Evolutionary conservation across 1,140 invertebrate genomes (phyloP).

Genomic region (Drosophila burlai): DNA sequence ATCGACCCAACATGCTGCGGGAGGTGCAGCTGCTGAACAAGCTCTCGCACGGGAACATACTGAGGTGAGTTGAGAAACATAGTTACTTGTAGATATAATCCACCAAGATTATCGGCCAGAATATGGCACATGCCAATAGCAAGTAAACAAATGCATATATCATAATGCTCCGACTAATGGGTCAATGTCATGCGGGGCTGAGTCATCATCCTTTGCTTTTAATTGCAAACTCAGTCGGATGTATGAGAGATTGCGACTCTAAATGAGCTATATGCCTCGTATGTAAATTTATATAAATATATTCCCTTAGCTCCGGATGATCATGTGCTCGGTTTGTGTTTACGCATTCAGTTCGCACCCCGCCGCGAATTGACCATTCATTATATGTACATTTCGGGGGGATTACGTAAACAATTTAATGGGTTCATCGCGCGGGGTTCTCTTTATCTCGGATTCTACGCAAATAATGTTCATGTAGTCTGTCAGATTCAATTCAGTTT

Average conservation of each 20-base stretch:
- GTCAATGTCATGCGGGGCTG: slow-evolving; percentile 40
- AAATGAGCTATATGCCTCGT: slow-evolving; percentile 1
- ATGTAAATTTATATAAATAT: not conserved
- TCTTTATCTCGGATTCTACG: slow-evolving; percentile 38
- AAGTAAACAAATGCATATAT: slow-evolving; percentile 21
- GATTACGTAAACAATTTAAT: slow-evolving; percentile 57
- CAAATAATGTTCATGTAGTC: slow-evolving; percentile 38
- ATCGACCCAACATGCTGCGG: slow-evolving; percentile 96
- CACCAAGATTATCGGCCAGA: not conserved
- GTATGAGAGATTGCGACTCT: slow-evolving; percentile 20
- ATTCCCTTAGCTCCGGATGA: slow-evolving; percentile 21
- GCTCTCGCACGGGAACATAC: slow-evolving; percentile 96
- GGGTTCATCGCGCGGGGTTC: slow-evolving; percentile 44
- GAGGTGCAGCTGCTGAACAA: slow-evolving; percentile 99
- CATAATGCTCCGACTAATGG: slow-evolving; percentile 28
- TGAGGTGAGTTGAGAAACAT: slow-evolving; percentile 89
- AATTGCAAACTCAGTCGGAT: slow-evolving; percentile 36
- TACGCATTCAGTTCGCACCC: slow-evolving; percentile 55
- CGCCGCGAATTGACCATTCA: slow-evolving; percentile 43
- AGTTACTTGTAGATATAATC: not conserved
- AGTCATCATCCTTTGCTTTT: slow-evolving; percentile 37
- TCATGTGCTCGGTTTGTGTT: slow-evolving; percentile 40
- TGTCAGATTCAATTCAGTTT: slow-evolving; percentile 46
- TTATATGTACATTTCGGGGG: slow-evolving; percentile 18
- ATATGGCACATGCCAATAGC: not conserved